Conservation (phyloP, 1,140 invertebrate genomes). For the Neodiprion fabricii region DNA sequence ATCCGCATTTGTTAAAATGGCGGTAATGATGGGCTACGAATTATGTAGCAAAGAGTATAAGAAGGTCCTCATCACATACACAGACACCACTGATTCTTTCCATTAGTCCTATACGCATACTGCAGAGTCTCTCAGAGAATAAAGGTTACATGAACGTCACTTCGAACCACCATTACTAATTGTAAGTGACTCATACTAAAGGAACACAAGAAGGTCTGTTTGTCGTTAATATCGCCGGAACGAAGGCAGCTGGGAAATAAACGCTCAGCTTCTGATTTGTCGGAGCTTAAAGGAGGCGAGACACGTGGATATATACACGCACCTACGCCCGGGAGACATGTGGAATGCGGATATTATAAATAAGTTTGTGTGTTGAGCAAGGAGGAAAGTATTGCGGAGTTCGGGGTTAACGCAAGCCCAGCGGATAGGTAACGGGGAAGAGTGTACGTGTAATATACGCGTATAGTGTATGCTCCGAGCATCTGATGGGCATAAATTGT, state of each 20-base stretch:
- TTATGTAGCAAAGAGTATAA: too few species aligned
- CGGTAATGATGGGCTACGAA: too few species aligned
- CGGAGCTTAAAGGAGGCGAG: background rate
- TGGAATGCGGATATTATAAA: background rate
- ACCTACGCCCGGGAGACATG: background rate
- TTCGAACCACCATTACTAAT: too few species aligned
- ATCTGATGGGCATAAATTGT: constrained; percentile 3
- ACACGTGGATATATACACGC: background rate
- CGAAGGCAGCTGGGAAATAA: background rate
- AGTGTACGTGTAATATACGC: background rate
- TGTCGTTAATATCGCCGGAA: background rate
- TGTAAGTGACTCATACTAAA: too few species aligned
- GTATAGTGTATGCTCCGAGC: background rate
- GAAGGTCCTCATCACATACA: too few species aligned
- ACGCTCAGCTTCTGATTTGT: background rate
- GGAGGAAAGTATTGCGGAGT: background rate
- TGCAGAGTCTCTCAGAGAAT: too few species aligned
- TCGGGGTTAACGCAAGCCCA: too few species aligned
- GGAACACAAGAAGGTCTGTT: too few species aligned
- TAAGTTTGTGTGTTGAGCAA: background rate
- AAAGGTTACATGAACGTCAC: too few species aligned
- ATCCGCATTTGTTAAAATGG: too few species aligned
- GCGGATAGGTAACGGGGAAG: background rate
- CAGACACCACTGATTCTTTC: too few species aligned
- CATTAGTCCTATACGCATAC: too few species aligned